Conservation (phyloP, 2,797 vertebrate species). For the Chloroceryle amazona region DNA sequence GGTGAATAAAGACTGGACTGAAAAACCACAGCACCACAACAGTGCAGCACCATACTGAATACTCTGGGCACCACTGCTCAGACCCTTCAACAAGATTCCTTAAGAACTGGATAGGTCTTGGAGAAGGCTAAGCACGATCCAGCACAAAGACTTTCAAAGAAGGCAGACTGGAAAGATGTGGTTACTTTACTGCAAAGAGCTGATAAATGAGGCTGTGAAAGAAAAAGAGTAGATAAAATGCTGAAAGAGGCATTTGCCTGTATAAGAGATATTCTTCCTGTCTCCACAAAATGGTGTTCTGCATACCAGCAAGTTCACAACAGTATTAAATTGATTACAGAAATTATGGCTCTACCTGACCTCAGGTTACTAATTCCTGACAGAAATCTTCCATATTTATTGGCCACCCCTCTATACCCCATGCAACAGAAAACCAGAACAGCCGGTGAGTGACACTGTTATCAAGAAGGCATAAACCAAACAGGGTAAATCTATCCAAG, state of each 20-base stretch:
- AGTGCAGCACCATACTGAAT: neutral
- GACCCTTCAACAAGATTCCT: neutral
- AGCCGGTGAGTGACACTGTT: neutral
- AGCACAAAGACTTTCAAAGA: neutral
- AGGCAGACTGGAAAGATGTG: neutral
- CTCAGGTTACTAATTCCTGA: neutral
- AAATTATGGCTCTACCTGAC: neutral
- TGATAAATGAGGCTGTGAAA: fast-evolving
- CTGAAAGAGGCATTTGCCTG: neutral
- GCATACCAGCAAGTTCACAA: neutral
- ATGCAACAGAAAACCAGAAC: neutral
- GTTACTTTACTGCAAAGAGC: neutral
- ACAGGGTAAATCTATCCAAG: neutral
- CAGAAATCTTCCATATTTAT: neutral
- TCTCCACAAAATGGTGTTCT: neutral
- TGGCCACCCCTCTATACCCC: neutral
- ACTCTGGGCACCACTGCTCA: neutral
- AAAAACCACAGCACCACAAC: neutral
- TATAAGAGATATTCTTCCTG: neutral
- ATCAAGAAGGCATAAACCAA: neutral
- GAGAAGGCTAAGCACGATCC: neutral
- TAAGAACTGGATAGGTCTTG: neutral
- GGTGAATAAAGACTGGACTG: neutral
- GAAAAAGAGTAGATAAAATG: neutral
- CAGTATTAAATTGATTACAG: neutral